phyloP scores from a whole-genome alignment of 2,888 invertebrate species.

The Chymomyza amoena region DNA sequence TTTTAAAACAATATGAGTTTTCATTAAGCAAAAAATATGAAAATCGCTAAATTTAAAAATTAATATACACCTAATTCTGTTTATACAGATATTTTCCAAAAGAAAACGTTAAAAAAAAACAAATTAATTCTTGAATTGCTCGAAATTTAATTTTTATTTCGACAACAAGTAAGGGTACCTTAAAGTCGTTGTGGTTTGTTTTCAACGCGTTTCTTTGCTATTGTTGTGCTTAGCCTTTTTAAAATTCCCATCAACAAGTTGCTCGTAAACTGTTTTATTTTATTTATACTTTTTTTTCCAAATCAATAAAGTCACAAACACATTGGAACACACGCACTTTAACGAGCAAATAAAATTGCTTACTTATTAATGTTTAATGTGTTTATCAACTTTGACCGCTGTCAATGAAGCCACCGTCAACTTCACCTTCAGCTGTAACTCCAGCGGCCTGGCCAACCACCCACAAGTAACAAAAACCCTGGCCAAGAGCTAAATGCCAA shows the following conservation, averaged over 20 bases:
- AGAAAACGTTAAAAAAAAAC: too few species aligned
- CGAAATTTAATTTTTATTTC: too few species aligned
- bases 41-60: too few species aligned
- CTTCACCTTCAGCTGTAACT: background rate
- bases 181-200: background rate
- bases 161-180: background rate
- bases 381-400: conserved; percentile 5
- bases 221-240: background rate
- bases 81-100: too few species aligned
- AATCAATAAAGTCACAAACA: background rate
- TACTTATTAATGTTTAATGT: conserved; percentile 1
- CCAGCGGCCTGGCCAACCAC: conserved; percentile 2
- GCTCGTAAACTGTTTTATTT: background rate
- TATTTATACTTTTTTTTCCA: background rate
- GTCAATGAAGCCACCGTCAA: background rate
- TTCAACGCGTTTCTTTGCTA: background rate
- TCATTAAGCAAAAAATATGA: too few species aligned
- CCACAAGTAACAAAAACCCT: conserved; percentile 8
- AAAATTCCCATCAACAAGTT: background rate
- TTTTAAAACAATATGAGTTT: too few species aligned
- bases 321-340: background rate
- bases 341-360: conserved; percentile 4
- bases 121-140: too few species aligned
- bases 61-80: too few species aligned
- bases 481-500: conserved; percentile 39